Conservation (phyloP, 2,797 vertebrate species). For the Aphelocoma californica region DNA sequence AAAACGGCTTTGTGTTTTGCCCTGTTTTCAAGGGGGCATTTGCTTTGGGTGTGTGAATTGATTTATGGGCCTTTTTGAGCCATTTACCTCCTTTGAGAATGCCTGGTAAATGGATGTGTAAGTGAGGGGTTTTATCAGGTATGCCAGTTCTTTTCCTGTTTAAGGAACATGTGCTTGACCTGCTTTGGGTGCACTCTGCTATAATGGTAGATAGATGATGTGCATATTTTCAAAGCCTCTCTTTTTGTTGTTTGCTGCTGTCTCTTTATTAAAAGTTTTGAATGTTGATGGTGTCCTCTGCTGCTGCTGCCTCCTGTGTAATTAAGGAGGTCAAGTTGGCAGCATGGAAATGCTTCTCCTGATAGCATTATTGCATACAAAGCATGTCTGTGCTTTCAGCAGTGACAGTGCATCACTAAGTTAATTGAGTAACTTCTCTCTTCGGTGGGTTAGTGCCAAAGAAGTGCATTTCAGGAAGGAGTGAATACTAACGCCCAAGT, state of each 20-base stretch:
- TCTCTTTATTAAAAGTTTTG: background rate
- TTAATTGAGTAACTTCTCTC: background rate
- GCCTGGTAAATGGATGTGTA: constrained; percentile 20
- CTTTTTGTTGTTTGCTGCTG: background rate
- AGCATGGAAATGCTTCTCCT: background rate
- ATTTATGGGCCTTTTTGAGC: constrained; percentile 23
- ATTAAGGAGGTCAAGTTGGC: background rate
- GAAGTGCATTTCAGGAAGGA: background rate
- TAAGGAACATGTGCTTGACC: background rate
- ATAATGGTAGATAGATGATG: background rate
- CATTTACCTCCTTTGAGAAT: background rate
- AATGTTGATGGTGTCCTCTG: background rate
- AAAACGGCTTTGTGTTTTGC: constrained; percentile 23
- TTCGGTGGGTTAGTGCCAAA: background rate
- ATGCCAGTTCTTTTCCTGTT: background rate
- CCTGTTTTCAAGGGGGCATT: background rate
- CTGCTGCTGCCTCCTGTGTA: background rate
- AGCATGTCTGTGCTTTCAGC: background rate
- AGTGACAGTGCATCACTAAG: background rate
- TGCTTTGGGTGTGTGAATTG: background rate
- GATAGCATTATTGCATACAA: background rate
- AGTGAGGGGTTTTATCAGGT: background rate
- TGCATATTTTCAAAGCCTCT: background rate
- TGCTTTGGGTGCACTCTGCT: background rate
- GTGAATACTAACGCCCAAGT: background rate